A percentile compares a stretch with the other conserved stretches of the same genome.
These are phyloP conservation scores for Sciurus vulgaris DNA, from an alignment of 2,797 vertebrate species.

Conservation along the genomic window DNA sequence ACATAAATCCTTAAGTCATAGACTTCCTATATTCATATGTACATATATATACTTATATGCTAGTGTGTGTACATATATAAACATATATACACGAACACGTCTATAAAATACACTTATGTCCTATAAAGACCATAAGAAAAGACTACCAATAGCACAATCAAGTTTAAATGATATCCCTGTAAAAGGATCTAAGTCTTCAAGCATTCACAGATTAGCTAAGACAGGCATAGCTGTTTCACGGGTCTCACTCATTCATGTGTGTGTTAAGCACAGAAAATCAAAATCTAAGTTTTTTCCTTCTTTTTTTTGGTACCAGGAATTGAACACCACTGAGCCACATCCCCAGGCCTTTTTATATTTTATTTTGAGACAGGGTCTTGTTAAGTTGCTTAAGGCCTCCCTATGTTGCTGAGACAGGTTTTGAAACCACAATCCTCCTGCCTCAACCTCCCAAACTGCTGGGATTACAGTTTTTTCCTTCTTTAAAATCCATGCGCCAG, in stretches of 20 bases:
- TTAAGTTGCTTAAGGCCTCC: too few relatives aligned
- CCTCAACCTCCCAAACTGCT: too few relatives aligned
- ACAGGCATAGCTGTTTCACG: neutral
- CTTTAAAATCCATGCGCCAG: neutral
- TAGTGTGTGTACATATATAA: neutral
- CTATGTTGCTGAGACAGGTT: too few relatives aligned
- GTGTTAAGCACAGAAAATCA: constrained; percentile 28
- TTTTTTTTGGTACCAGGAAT: neutral
- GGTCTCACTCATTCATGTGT: neutral
- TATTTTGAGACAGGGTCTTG: too few relatives aligned
- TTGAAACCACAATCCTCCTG: too few relatives aligned
- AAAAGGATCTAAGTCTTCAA: neutral
- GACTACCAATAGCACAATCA: neutral
- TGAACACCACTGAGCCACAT: too few relatives aligned
- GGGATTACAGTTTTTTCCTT: too few relatives aligned
- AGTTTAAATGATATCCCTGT: neutral
- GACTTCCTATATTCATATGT: neutral
- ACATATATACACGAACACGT: neutral
- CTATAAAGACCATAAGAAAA: neutral
- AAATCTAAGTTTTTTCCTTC: constrained; percentile 27
- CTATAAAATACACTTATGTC: neutral
- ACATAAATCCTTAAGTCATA: constrained; percentile 10
- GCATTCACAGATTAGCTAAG: neutral
- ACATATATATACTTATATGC: neutral
- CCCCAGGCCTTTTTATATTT: too few relatives aligned